Evolutionary conservation across 1,140 invertebrate genomes (phyloP).

Genomic region (Monomorium pharaonis): DNA sequence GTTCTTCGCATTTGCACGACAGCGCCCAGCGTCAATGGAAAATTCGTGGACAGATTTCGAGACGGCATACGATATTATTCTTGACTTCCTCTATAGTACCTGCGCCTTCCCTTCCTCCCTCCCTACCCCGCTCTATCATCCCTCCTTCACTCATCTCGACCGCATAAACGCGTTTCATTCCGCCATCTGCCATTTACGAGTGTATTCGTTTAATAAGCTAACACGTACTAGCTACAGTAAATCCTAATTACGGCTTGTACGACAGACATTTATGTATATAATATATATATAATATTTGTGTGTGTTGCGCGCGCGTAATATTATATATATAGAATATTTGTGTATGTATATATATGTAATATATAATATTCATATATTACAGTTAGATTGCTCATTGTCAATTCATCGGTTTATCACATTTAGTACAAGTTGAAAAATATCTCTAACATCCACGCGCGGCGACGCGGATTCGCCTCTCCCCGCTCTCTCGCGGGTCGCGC

Average conservation of each 20-base stretch:
- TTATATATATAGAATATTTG: slow-evolving; percentile 71
- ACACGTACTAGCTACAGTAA: slow-evolving; percentile 80
- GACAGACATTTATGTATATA: slow-evolving; percentile 80
- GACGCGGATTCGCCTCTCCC: slow-evolving; percentile 7
- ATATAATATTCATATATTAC: slow-evolving; percentile 77
- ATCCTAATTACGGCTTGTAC: slow-evolving; percentile 81
- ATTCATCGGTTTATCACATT: slow-evolving; percentile 85
- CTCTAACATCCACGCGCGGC: slow-evolving; percentile 82
- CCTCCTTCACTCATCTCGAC: not conserved
- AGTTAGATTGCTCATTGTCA: slow-evolving; percentile 85
- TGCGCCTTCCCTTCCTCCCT: not conserved
- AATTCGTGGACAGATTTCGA: slow-evolving; percentile 78
- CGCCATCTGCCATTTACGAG: slow-evolving; percentile 37
- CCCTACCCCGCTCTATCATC: not conserved
- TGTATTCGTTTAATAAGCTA: slow-evolving; percentile 73
- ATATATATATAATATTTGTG: slow-evolving; percentile 72
- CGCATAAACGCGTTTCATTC: slow-evolving; percentile 34
- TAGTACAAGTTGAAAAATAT: slow-evolving; percentile 85
- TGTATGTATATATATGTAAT: slow-evolving; percentile 67
- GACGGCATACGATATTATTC: slow-evolving; percentile 69
- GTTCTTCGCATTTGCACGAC: slow-evolving; percentile 16
- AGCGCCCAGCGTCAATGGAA: slow-evolving; percentile 76
- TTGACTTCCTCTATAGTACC: slow-evolving; percentile 20
- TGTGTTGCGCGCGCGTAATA: slow-evolving; percentile 61
- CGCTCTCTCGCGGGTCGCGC: slow-evolving; percentile 22